A percentile compares a stretch with the other conserved stretches of the same genome.
These are phyloP conservation scores for Enteromius anoplus DNA, from an alignment of 2,797 vertebrate species.

Conservation along the genomic window DNA sequence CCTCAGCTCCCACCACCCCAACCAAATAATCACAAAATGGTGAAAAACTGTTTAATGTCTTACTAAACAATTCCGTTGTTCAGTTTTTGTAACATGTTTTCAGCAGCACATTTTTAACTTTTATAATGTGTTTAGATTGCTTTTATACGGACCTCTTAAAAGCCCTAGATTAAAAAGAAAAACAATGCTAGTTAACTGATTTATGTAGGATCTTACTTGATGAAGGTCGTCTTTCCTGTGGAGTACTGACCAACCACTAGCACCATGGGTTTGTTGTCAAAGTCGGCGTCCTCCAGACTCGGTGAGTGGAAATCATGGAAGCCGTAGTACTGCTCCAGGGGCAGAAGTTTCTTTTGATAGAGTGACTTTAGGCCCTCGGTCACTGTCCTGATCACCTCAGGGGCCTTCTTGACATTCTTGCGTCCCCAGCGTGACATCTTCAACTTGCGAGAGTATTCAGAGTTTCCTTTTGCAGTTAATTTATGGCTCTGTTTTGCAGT, in stretches of 20 bases:
- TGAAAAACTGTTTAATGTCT: too few species aligned
- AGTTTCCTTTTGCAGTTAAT: constrained; percentile 49
- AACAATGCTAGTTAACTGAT: background rate
- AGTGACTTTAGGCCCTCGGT: constrained; percentile 92
- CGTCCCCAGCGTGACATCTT: constrained; percentile 92
- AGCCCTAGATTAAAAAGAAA: background rate
- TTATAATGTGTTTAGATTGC: background rate
- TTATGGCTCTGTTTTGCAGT: constrained; percentile 52
- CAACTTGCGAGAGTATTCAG: constrained; percentile 10
- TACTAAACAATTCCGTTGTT: background rate
- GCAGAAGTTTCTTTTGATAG: constrained; percentile 87
- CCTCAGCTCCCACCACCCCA: too few species aligned
- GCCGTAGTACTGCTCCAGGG: constrained; percentile 88
- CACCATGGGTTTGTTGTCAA: constrained; percentile 94
- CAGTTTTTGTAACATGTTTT: background rate
- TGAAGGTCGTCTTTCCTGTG: constrained; percentile 93
- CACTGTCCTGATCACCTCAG: constrained; percentile 90
- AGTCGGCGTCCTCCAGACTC: constrained; percentile 89
- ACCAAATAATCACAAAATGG: too few species aligned
- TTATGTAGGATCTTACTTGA: constrained; percentile 76
- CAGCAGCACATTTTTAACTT: background rate
- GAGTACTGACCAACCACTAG: constrained; percentile 94
- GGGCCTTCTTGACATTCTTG: constrained; percentile 85
- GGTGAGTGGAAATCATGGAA: constrained; percentile 92
- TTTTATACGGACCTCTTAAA: background rate